These are phyloP conservation scores for Otolemur crassicaudatus DNA, from an alignment of 2,797 vertebrate species.

Conservation along the genomic window DNA sequence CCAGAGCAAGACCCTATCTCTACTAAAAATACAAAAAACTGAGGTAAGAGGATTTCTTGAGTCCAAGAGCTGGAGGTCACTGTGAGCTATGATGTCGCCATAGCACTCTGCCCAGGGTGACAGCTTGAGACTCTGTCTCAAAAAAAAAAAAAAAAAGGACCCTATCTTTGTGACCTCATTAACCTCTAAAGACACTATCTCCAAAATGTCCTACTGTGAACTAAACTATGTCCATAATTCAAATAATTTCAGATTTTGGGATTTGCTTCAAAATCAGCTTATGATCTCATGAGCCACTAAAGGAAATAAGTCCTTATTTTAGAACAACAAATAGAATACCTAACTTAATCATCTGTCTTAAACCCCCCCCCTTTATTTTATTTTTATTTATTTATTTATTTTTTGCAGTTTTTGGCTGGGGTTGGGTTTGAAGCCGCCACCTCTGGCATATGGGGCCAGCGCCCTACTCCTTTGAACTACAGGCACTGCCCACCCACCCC, in stretches of 20 bases:
- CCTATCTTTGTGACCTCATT: neutral
- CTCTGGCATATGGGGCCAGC: no score
- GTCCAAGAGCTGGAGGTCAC: no score
- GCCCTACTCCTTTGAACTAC: no score
- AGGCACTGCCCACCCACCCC: neutral
- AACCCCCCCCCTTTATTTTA: neutral
- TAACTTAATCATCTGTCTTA: constrained; percentile 24
- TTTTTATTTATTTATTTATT: no score
- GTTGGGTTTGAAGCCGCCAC: no score
- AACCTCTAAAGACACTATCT: neutral
- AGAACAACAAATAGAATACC: neutral
- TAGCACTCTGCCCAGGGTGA: no score
- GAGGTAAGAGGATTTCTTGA: no score
- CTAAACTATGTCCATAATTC: neutral
- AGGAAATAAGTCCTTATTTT: constrained; percentile 21
- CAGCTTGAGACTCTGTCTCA: no score
- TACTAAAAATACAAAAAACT: no score
- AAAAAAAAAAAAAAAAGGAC: neutral
- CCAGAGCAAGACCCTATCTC: no score
- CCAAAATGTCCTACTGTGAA: neutral
- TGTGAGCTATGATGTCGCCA: no score
- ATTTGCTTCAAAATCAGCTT: constrained; percentile 35
- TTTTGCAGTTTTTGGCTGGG: no score
- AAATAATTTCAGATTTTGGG: constrained; percentile 21
- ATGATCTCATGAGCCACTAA: constrained; percentile 16